Base-by-base conservation (phyloP, 1,140 invertebrate genomes). In the Tribolium madens region DNA sequence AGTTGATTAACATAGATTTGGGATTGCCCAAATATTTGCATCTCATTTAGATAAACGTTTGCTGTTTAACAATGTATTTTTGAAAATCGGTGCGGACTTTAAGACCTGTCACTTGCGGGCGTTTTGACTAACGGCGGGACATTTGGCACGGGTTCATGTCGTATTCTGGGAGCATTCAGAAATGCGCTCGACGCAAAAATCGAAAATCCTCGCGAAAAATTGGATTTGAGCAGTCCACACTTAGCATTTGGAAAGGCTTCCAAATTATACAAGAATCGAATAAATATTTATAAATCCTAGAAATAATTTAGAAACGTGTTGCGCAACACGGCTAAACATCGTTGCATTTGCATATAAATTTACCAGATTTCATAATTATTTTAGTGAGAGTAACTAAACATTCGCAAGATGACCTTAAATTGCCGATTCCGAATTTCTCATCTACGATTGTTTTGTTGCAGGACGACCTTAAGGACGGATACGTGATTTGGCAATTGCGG, bases 211-310 rank as follows among this genome's bases (percentile, higher is more conserved):
- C 14, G 52, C 10, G 26, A 60, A n/a, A n/a, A 60, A 60, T 26
- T 60, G 15, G 53, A 17, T 3, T 15, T 60, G 53, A 60, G 53
- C 50, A 52, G 50, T 17, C 17, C 57, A 12, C 57, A 64, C 57
- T 64, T 64, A 64, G 36, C 57, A 64, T 64, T 64, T 64, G 21
- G 57, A 64, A 64, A 64, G 57, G 57, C 57, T 64, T 64, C 57
- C 57, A 64, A 64, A 64, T 64, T 64, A 64, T 64, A 64, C 57
- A 64, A 64, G 57, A 64, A 64, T 64, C 57, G 57, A 64, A 64
- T 64, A 64, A 64, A 64, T 64, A 64, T 64, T 64, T 64, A 64
- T 64, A 64, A 64, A 64, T 64, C 57, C 57, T 64, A 64, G 57
- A 64, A 64, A 64, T 64, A 64, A 64, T 64, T 64, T 64, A 64